Percentiles rank a stretch among this genome's conserved stretches.
phyloP scores from a whole-genome alignment of 64 coral and sea anemone genomes.

The Trachythela sp. region DNA sequence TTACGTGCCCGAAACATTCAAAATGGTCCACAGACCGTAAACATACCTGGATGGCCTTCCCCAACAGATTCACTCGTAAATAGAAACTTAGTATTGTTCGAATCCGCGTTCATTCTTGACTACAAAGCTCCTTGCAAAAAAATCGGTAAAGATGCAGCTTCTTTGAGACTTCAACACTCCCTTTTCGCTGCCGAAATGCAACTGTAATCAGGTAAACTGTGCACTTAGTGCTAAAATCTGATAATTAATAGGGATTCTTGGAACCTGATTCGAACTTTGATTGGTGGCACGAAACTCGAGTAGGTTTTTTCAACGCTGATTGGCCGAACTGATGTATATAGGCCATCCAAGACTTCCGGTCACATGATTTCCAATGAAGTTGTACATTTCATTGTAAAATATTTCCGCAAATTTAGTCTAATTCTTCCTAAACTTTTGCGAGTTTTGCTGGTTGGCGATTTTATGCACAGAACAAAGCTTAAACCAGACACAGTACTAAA shows the following conservation, averaged over 20 bases:
- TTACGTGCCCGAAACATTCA: no score
- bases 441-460: not conserved
- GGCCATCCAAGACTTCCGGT: not conserved
- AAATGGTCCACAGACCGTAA: no score
- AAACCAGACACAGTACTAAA: no score
- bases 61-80: constrained; percentile 84
- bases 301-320: not conserved
- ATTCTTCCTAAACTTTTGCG: not conserved
- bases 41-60: constrained; percentile 70
- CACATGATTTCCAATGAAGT: not conserved
- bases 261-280: not conserved
- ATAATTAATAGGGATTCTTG: no score
- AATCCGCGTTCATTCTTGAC: constrained; percentile 51
- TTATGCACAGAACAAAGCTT: not conserved
- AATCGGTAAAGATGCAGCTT: not conserved
- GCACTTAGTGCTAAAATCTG: not conserved
- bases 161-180: no score
- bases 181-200: not conserved
- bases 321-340: not conserved
- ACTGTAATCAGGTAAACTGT: not conserved
- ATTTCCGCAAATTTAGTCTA: not conserved
- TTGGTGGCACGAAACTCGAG: not conserved
- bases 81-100: constrained; percentile 65
- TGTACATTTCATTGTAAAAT: not conserved
- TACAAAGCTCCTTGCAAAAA: not conserved